A percentile compares a stretch with the other conserved stretches of the same genome.
phyloP scores from a whole-genome alignment of 1,140 invertebrate species.

The Yoshiicerus persimilis region DNA sequence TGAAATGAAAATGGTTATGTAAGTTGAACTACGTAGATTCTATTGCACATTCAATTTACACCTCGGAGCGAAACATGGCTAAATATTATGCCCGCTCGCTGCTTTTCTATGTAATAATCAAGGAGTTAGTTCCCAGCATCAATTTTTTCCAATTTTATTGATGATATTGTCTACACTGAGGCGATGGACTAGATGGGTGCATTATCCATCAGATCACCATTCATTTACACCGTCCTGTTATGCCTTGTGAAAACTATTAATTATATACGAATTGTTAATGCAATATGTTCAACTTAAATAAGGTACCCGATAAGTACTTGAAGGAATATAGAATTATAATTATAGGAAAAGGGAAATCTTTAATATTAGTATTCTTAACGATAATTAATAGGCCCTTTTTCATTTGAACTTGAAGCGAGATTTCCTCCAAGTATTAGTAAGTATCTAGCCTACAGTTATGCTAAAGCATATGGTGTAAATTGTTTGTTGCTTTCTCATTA shows the following conservation, averaged over 20 bases:
- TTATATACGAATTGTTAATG: not conserved
- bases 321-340: not conserved
- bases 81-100: conserved; percentile 5
- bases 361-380: conserved; percentile 19
- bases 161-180: conserved; percentile 6
- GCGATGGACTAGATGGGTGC: not conserved
- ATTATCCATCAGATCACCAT: not conserved
- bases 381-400: conserved; percentile 12
- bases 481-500: not conserved
- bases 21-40: not conserved
- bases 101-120: not conserved
- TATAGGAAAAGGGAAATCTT: not conserved
- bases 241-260: not conserved
- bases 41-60: conserved; percentile 40
- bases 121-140: not conserved
- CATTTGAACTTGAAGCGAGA: not conserved
- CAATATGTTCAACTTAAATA: not conserved
- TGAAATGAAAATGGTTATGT: not conserved
- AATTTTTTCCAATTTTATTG: not conserved
- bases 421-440: not conserved
- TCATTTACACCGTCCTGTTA: not conserved
- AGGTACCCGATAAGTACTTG: not conserved
- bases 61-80: conserved; percentile 31
- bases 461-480: not conserved
- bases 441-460: not conserved